Percentiles rank a stretch among this genome's conserved stretches.
phyloP scores from a whole-genome alignment of 2,113 vertebrate species.

The Prochilodus magdalenae region DNA sequence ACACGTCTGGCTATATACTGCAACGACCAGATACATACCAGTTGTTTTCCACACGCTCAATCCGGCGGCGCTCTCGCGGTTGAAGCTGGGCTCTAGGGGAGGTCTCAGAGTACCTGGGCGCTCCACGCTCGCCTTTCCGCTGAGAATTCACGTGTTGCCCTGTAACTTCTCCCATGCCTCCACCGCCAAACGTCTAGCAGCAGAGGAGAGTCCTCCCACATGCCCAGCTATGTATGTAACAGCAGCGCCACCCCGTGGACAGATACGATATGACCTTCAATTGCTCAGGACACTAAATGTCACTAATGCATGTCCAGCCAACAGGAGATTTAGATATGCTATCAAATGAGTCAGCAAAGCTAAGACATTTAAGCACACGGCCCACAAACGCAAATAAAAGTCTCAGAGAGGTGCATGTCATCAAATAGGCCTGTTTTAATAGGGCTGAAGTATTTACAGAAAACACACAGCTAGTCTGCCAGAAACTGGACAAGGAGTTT shows the following conservation, averaged over 20 bases:
- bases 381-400: constrained; percentile 7
- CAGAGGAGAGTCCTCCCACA: not conserved
- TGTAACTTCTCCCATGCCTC: constrained; percentile 59
- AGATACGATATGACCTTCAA: not conserved
- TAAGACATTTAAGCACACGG: not conserved
- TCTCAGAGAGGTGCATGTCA: constrained; percentile 16
- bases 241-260: constrained; percentile 67
- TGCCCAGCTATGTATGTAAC: constrained; percentile 39
- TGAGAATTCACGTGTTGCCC: constrained; percentile 65
- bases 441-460: constrained; percentile 83
- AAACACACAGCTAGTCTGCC: constrained; percentile 57
- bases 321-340: no score
- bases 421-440: constrained; percentile 78
- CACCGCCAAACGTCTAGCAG: constrained; percentile 6
- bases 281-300: not conserved
- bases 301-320: no score
- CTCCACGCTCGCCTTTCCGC: constrained; percentile 16
- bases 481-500: not conserved
- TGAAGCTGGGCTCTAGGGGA: not conserved
- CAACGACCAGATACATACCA: constrained; percentile 4
- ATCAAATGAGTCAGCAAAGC: not conserved
- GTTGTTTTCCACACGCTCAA: not conserved
- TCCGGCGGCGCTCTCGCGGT: not conserved
- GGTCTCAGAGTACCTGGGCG: not conserved
- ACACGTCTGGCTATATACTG: not conserved